Evolutionary conservation across 2,888 invertebrate genomes (phyloP).

Genomic region (Idaea aversata): DNA sequence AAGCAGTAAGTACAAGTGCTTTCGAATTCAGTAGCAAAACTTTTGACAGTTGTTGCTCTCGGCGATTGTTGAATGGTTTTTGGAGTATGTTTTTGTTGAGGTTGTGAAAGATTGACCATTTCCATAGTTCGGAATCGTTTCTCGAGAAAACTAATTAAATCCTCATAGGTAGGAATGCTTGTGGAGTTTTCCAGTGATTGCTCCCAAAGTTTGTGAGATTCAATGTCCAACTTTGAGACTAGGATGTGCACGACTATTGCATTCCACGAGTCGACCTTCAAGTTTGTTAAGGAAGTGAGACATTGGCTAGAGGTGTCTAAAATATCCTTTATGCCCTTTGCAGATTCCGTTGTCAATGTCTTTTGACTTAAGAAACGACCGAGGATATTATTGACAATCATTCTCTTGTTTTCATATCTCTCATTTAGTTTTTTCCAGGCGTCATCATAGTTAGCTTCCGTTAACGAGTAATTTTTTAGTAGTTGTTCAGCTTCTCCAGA

Average conservation of each 20-base stretch:
- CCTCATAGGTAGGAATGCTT: slow-evolving; percentile 14
- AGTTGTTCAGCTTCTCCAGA: slow-evolving; percentile 23
- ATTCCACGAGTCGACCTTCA: slow-evolving; percentile 23
- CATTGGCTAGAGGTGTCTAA: slow-evolving; percentile 33
- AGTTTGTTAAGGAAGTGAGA: slow-evolving; percentile 20
- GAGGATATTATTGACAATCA: slow-evolving; percentile 24
- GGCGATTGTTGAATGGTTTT: not conserved
- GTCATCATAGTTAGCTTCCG: slow-evolving; percentile 24
- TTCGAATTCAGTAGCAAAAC: slow-evolving; percentile 13
- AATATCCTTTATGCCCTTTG: slow-evolving; percentile 27
- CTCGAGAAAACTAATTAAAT: slow-evolving; percentile 19
- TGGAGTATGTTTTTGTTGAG: not conserved
- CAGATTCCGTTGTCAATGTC: slow-evolving; percentile 18
- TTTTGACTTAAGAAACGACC: slow-evolving; percentile 27
- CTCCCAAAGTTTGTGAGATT: slow-evolving; percentile 28
- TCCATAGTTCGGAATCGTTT: slow-evolving; percentile 23
- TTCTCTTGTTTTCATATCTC: slow-evolving; percentile 16
- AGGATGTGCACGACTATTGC: slow-evolving; percentile 22
- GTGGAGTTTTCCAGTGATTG: slow-evolving; percentile 12
- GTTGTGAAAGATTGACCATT: slow-evolving; percentile 10
- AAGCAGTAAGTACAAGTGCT: slow-evolving; percentile 16
- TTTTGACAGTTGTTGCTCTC: slow-evolving; percentile 6
- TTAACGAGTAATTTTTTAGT: slow-evolving; percentile 17
- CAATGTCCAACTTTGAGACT: slow-evolving; percentile 23
- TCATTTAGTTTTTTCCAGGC: slow-evolving; percentile 24